Conservation (phyloP, 64 coral and sea anemone genomes). For the Pocillopora verrucosa region DNA sequence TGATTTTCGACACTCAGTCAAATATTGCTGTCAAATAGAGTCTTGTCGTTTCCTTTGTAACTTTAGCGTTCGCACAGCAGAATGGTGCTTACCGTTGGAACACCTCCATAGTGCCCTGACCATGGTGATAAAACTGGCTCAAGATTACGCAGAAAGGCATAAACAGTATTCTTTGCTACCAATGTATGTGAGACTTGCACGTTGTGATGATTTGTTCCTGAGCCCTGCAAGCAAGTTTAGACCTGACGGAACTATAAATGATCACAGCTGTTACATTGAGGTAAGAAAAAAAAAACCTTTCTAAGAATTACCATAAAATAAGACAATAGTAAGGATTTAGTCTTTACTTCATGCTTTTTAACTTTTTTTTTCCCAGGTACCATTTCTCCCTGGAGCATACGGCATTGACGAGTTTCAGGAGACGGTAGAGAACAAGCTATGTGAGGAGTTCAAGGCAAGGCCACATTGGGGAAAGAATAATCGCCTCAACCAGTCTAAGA, state of each 20-base stretch:
- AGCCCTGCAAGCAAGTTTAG: constrained; percentile 47
- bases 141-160: constrained; percentile 23
- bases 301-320: too few relatives aligned
- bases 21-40: too few relatives aligned
- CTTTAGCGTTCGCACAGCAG: constrained; percentile 44
- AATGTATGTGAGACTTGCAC: constrained; percentile 55
- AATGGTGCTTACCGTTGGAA: constrained; percentile 45
- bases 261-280: constrained; percentile 64
- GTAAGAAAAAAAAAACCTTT: not conserved
- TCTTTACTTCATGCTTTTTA: not conserved
- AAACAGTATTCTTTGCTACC: constrained; percentile 45
- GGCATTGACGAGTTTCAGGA: constrained; percentile 54
- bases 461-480: constrained; percentile 73
- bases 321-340: not conserved
- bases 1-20: not conserved
- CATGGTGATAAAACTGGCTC: constrained; percentile 37
- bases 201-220: constrained; percentile 40
- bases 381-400: constrained; percentile 51
- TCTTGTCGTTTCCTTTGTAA: not conserved
- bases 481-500: not conserved
- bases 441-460: constrained; percentile 36
- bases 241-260: constrained; percentile 8
- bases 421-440: constrained; percentile 21
- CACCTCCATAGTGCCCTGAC: constrained; percentile 22
- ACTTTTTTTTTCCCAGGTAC: not conserved